Evolutionary conservation across 2,888 invertebrate species (phyloP).

Genomic region (Liopterus haemorrhoidalis): DNA sequence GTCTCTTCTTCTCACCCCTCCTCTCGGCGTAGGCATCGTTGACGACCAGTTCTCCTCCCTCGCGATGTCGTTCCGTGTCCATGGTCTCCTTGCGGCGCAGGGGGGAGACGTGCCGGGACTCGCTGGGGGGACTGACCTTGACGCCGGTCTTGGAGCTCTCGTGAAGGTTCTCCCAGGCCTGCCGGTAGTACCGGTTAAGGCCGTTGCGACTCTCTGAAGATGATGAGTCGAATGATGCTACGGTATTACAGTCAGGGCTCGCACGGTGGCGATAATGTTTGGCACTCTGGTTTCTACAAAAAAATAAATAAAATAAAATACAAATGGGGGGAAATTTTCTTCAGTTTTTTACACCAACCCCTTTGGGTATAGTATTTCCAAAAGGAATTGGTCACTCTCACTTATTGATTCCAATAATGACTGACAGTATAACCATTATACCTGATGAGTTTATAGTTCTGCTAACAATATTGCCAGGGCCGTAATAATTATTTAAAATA

Average conservation of each 20-base stretch:
- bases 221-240: slow-evolving; percentile 83
- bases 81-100: slow-evolving; percentile 65
- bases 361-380: no score
- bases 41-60: slow-evolving; percentile 72
- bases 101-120: slow-evolving; percentile 51
- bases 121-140: no score
- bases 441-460: no score
- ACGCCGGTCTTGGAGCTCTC: slow-evolving; percentile 57
- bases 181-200: slow-evolving; percentile 80
- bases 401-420: no score
- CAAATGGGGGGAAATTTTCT: no score
- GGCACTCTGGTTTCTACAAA: slow-evolving; percentile 67
- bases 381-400: no score
- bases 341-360: no score
- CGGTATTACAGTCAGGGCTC: slow-evolving; percentile 85
- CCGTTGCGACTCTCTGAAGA: slow-evolving; percentile 77
- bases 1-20: slow-evolving; percentile 56
- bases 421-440: no score
- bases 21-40: slow-evolving; percentile 54
- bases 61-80: slow-evolving; percentile 54
- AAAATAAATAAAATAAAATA: slow-evolving; percentile 15
- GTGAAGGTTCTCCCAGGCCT: slow-evolving; percentile 90
- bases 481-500: no score
- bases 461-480: no score
- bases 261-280: slow-evolving; percentile 85